Conservation (phyloP, 2,113 vertebrate genomes). For the Lophura nycthemera region DNA sequence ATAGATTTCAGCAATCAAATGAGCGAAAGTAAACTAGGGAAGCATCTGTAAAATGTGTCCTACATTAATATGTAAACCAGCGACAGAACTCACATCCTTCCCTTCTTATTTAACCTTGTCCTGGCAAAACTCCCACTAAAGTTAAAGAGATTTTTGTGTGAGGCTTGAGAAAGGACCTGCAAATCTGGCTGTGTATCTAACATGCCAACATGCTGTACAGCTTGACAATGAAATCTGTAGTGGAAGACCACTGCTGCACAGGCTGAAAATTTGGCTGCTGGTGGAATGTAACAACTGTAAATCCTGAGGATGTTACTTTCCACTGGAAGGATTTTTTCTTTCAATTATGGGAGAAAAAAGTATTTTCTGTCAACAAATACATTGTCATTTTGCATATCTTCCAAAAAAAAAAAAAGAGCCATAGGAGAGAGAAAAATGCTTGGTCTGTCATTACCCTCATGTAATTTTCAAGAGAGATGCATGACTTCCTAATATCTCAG, state of each 20-base stretch:
- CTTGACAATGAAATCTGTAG: neutral
- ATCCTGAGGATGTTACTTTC: neutral
- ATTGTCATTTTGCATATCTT: neutral
- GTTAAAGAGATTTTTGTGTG: neutral
- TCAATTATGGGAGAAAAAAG: neutral
- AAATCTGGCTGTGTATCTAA: neutral
- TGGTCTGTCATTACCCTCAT: neutral
- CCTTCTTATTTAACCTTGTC: slow-evolving; percentile 18
- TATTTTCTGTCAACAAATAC: neutral
- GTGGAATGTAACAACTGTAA: slow-evolving; percentile 23
- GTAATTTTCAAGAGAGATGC: neutral
- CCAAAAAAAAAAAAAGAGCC: neutral
- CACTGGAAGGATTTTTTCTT: neutral
- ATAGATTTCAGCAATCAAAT: slow-evolving; percentile 22
- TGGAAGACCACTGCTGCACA: neutral
- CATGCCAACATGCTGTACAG: neutral
- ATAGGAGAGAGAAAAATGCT: neutral
- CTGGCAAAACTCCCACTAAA: neutral
- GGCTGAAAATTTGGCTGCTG: neutral
- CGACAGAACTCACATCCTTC: neutral
- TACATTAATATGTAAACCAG: neutral
- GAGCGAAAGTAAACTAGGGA: slow-evolving; percentile 3
- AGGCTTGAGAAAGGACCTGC: neutral
- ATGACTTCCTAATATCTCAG: neutral
- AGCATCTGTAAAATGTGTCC: slow-evolving; percentile 17